phyloP scores from a whole-genome alignment of 2,113 vertebrate genomes.

The Raja brachyura region DNA sequence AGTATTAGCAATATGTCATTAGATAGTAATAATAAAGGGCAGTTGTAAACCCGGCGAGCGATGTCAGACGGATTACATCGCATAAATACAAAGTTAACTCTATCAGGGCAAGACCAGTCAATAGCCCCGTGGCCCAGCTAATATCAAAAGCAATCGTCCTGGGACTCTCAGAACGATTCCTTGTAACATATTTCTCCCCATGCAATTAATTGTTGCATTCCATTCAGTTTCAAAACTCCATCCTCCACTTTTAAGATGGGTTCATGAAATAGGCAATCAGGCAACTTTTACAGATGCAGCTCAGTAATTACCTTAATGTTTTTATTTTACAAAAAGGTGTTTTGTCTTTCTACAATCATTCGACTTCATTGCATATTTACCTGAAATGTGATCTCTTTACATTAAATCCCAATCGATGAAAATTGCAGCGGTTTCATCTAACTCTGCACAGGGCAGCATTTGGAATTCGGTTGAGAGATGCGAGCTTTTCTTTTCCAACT shows the following conservation, averaged over 20 bases:
- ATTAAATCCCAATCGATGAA: neutral
- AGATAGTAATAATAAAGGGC: too few relatives aligned
- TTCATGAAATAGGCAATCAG: neutral
- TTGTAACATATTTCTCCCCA: neutral
- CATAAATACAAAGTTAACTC: neutral
- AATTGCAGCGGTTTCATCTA: neutral
- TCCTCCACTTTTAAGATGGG: neutral
- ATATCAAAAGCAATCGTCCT: neutral
- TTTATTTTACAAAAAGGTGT: neutral
- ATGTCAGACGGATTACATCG: neutral
- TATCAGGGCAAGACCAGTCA: neutral
- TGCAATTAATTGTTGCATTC: neutral
- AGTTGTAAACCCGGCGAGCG: neutral
- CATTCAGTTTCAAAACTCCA: neutral
- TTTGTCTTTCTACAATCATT: neutral
- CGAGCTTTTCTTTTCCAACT: neutral
- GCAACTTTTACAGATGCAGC: neutral
- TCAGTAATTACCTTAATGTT: neutral
- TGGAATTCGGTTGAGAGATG: neutral
- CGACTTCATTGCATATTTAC: neutral
- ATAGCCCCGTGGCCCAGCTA: neutral
- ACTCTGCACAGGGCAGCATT: neutral
- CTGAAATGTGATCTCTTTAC: neutral
- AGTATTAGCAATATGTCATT: too few relatives aligned
- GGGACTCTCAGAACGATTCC: neutral